Conservation (phyloP, 2,888 invertebrate genomes). For the Clunio marinus region DNA sequence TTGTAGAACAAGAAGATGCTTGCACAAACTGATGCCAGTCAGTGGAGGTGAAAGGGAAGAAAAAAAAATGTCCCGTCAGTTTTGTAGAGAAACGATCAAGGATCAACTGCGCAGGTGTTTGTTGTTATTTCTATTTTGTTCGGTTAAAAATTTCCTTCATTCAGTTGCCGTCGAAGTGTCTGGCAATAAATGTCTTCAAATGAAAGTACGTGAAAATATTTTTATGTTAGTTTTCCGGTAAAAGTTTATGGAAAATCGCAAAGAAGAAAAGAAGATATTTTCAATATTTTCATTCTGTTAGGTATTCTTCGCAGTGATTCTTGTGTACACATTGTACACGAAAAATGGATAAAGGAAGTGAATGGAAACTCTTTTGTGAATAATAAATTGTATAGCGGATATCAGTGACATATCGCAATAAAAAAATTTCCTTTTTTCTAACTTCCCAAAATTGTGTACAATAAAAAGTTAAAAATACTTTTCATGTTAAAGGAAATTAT, state of each 20-base stretch:
- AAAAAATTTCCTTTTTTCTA: background rate
- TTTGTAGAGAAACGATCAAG: background rate
- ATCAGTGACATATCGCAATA: constrained; percentile 24
- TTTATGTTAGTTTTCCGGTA: too few relatives aligned
- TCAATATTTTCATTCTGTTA: too few relatives aligned
- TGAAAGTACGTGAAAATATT: too few relatives aligned
- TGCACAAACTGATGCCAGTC: too few relatives aligned
- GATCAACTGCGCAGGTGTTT: constrained; percentile 33
- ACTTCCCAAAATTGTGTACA: background rate
- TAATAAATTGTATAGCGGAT: constrained; percentile 25
- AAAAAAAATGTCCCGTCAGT: constrained; percentile 20
- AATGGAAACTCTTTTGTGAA: constrained; percentile 12
- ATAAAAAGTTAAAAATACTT: background rate
- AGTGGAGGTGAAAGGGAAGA: too few relatives aligned
- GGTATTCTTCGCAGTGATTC: too few relatives aligned
- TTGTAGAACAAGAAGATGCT: constrained; percentile 7
- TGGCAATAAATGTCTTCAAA: constrained; percentile 7
- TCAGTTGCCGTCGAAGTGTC: constrained; percentile 24
- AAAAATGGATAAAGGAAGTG: too few relatives aligned
- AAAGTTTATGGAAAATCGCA: too few relatives aligned
- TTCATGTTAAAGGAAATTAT: constrained; percentile 1
- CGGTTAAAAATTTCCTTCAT: background rate
- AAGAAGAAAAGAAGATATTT: too few relatives aligned
- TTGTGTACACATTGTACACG: too few relatives aligned
- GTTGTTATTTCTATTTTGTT: background rate